Evolutionary conservation across 1,140 invertebrate genomes (phyloP).

Genomic region (Ostrea denselamellosa): DNA sequence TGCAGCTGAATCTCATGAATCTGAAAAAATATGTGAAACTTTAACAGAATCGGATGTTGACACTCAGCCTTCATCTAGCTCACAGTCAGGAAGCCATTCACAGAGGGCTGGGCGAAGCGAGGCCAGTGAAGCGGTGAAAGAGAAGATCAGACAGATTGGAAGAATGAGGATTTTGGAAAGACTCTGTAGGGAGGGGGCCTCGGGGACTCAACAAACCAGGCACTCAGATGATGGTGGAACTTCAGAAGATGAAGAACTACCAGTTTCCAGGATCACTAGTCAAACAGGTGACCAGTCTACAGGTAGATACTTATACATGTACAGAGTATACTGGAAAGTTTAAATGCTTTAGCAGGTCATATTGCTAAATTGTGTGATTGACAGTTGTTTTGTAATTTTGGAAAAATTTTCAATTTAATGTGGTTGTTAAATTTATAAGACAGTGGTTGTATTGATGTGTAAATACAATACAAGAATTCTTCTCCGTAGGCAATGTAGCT

Average conservation of each 20-base stretch:
- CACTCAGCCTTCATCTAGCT: background rate
- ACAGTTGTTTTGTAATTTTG: too few relatives aligned
- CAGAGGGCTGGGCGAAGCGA: background rate
- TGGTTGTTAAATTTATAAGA: too few relatives aligned
- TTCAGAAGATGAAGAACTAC: background rate
- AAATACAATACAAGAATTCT: background rate
- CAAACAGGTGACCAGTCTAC: background rate
- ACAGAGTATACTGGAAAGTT: too few relatives aligned
- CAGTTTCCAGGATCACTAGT: background rate
- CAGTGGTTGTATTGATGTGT: too few relatives aligned
- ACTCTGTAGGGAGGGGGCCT: background rate
- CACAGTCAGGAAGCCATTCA: background rate
- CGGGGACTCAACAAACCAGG: background rate
- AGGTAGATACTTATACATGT: background rate
- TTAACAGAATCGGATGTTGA: background rate
- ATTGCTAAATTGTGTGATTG: too few relatives aligned
- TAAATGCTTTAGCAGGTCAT: too few relatives aligned
- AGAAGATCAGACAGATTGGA: conserved; percentile 17
- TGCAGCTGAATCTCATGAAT: background rate
- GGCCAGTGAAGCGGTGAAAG: background rate
- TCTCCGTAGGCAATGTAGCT: background rate
- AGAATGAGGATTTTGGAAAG: conserved; percentile 15
- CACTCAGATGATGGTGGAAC: background rate
- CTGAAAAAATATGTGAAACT: background rate
- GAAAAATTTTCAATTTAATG: too few relatives aligned